A percentile compares a stretch with the other conserved stretches of the same genome.
Evolutionary conservation across 2,113 vertebrate species (phyloP).

Genomic region (Onychostoma macrolepis): DNA sequence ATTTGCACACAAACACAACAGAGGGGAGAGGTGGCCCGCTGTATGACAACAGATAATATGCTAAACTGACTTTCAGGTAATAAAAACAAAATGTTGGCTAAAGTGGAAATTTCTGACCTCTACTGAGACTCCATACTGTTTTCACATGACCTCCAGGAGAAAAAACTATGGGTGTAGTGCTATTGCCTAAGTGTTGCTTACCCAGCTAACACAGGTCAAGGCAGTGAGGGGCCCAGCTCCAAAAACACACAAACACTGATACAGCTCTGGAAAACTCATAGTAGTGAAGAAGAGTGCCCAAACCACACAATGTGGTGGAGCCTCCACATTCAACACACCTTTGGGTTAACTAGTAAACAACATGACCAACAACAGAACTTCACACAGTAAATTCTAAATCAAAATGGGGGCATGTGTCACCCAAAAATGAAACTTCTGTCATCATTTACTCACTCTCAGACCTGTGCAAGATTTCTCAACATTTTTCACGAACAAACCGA

Average conservation of each 20-base stretch:
- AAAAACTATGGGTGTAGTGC: neutral
- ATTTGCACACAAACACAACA: constrained; percentile 13
- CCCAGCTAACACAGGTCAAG: neutral
- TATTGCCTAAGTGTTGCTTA: neutral
- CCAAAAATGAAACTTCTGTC: neutral
- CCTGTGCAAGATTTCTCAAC: neutral
- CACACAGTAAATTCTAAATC: neutral
- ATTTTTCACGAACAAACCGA: neutral
- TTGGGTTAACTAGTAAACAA: neutral
- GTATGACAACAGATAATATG: neutral
- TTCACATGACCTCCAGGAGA: neutral
- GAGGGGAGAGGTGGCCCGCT: neutral
- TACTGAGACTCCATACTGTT: neutral
- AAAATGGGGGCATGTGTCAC: neutral
- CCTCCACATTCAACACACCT: neutral
- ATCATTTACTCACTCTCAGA: neutral
- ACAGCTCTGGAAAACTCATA: neutral
- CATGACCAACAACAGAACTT: neutral
- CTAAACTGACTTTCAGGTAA: neutral
- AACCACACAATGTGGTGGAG: neutral
- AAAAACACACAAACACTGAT: constrained; percentile 3
- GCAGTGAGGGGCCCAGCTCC: neutral
- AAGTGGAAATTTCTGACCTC: neutral
- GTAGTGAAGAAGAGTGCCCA: neutral
- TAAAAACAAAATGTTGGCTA: neutral